A percentile compares a stretch with the other conserved stretches of the same genome.
Evolutionary conservation across 2,113 vertebrate species (phyloP).

Genomic region (Psilopogon haemacephalus): DNA sequence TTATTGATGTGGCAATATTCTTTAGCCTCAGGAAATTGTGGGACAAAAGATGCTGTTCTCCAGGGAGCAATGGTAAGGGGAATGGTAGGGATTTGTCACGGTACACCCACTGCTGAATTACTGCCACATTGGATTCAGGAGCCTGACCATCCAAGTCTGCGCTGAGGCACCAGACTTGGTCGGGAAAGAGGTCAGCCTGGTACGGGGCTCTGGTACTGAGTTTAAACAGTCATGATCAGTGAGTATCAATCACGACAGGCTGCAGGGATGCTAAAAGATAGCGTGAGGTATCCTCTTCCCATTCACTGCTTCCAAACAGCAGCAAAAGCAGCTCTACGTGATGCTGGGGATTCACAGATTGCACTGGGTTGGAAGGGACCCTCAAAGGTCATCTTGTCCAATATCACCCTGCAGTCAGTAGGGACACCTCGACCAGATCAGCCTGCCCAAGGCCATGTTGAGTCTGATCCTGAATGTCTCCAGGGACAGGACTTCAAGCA

Average conservation of each 20-base stretch:
- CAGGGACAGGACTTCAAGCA: no score
- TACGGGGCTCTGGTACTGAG: background rate
- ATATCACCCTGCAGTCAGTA: no score
- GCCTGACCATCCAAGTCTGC: background rate
- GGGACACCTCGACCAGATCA: no score
- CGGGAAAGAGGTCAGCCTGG: background rate
- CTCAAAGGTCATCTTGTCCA: no score
- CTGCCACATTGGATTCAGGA: background rate
- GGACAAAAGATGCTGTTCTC: background rate
- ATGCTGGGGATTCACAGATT: background rate
- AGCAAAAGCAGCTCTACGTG: background rate
- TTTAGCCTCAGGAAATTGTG: background rate
- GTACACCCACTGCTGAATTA: background rate
- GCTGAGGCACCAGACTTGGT: background rate
- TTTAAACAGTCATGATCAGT: background rate
- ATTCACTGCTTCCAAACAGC: background rate
- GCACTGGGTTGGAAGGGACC: no score
- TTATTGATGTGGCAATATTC: background rate
- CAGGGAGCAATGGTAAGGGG: background rate
- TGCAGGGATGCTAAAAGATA: background rate
- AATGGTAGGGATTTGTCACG: background rate
- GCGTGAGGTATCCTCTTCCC: background rate
- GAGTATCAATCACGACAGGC: background rate
- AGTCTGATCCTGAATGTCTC: no score
- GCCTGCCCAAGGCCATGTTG: no score